Evolutionary conservation across 2,113 vertebrate species (phyloP), one percentile per base, ranked within the genome.

Genomic region (Poeciliopsis occidentalis): DNA sequence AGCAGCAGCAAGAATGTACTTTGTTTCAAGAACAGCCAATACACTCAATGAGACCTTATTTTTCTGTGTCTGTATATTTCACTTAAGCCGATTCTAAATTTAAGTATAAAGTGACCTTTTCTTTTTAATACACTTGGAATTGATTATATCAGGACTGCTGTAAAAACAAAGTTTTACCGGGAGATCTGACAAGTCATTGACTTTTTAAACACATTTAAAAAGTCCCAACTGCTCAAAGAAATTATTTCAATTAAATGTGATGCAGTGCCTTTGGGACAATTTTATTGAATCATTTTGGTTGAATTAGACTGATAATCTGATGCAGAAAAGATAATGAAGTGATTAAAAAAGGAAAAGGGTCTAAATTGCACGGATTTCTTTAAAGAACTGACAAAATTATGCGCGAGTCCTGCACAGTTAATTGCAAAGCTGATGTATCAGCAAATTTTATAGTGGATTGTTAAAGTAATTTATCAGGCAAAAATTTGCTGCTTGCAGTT

Each of bases 181-280:
- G 12, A 34, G 7, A 57, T n/a, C 51, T 24, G 47, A 63, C 2
- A 22, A 27, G 32, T 19, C 29, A 60, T 31, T 34, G 24, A 17
- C 51, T 27, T 24, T 74, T 69, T 34, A 67, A 32, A 24, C 11
- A 30, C 34, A 22, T 69, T 78, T 34, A 63, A 29, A 64, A 31
- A 64, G 17, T 31, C 31, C 3, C 12, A 0, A 57, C 51, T 57
- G 51, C 24, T 57, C 19, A n/a, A n/a, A 10, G 51, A 57, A 57
- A 57, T 57, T 24, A 54, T 57, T 17, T 57, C 51, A 57, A 57
- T 57, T 57, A 47, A 47, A 17, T 47, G 13, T 47, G 44, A 47
- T 47, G 5, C 24, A 24, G 19, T 54, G 51, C 51, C 51, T 57
- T 24, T n/a, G 24, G 51, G 51, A 57, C 19, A 57, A n/a, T 57